Evolutionary conservation across 2,797 vertebrate genomes (phyloP).

Genomic region (Aselliscus stoliczkanus): DNA sequence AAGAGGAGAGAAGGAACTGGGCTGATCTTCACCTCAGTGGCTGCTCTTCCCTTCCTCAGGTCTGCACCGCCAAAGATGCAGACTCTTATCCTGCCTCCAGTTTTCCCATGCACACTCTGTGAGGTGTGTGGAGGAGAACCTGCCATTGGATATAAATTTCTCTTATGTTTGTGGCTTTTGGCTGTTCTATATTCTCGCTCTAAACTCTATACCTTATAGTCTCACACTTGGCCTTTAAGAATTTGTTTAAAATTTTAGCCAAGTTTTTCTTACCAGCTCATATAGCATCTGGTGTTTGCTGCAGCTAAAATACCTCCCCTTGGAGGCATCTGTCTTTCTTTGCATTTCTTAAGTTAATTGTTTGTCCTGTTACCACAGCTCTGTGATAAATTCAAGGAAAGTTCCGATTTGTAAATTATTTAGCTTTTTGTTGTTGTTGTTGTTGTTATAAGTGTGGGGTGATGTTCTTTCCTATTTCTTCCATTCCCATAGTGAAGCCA

Average conservation of each 20-base stretch:
- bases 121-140: neutral
- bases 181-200: neutral
- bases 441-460: neutral
- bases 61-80: neutral
- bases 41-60: neutral
- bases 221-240: neutral
- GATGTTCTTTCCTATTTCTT: neutral
- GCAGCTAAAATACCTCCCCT: neutral
- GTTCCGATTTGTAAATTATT: neutral
- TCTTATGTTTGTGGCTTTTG: neutral
- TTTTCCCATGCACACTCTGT: neutral
- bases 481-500: neutral
- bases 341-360: neutral
- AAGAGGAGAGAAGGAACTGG: neutral
- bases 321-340: neutral
- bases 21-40: neutral
- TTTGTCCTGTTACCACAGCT: neutral
- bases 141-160: neutral
- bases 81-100: neutral
- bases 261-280: neutral
- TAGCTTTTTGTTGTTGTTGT: neutral
- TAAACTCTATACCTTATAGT: neutral
- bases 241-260: neutral
- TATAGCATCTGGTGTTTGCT: neutral
- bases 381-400: neutral